Conservation (phyloP, 1,140 invertebrate species). For the Macrobrachium nipponense region DNA sequence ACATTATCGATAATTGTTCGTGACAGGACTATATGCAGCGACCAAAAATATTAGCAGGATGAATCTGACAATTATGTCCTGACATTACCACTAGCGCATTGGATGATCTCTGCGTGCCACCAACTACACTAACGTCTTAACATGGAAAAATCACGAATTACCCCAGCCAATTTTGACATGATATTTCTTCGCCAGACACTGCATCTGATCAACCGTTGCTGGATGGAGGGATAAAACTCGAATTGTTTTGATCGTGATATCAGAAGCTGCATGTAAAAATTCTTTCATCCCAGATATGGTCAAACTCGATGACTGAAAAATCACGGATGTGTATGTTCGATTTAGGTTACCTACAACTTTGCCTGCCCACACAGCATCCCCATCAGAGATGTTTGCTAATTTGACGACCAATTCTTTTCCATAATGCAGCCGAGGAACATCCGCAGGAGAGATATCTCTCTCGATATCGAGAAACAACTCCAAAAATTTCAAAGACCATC, state of each 20-base stretch:
- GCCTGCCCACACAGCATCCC: constrained; percentile 39
- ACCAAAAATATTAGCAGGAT: too few species aligned
- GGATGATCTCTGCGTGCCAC: neutral
- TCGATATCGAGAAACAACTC: constrained; percentile 34
- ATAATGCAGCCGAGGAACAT: constrained; percentile 23
- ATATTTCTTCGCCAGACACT: neutral
- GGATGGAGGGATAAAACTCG: constrained; percentile 28
- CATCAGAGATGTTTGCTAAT: constrained; percentile 27
- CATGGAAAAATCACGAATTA: neutral
- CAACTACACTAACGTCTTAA: neutral
- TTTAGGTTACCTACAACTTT: constrained; percentile 28
- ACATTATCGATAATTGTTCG: too few species aligned
- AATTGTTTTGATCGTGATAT: constrained; percentile 7
- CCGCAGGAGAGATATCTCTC: neutral
- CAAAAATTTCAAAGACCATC: constrained; percentile 31
- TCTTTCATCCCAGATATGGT: constrained; percentile 1
- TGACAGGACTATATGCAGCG: too few species aligned
- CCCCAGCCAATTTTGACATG: constrained; percentile 9
- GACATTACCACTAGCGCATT: too few species aligned
- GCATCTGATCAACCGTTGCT: neutral
- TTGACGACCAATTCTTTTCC: constrained; percentile 23
- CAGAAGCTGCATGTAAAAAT: neutral
- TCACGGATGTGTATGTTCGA: constrained; percentile 20
- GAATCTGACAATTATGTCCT: too few species aligned
- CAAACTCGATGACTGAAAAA: constrained; percentile 7